phyloP scores from a whole-genome alignment of 2,797 vertebrate species.

The Lophotriccus pileatus region DNA sequence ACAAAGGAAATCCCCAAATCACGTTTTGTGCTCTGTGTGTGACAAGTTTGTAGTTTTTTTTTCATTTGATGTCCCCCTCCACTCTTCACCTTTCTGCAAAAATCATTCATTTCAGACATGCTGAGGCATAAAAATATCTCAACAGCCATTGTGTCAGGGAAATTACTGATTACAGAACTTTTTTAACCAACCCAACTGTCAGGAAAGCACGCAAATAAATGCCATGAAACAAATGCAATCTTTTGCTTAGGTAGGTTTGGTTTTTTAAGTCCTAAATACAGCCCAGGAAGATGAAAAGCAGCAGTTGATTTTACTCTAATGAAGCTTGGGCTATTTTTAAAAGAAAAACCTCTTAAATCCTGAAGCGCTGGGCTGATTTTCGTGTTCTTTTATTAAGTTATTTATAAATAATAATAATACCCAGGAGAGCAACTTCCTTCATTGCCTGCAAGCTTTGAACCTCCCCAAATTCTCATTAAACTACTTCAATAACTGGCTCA shows the following conservation, averaged over 20 bases:
- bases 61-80: background rate
- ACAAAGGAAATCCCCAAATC: background rate
- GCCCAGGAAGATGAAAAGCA: slow-evolving; percentile 36
- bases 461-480: slow-evolving; percentile 42
- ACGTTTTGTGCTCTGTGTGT: background rate
- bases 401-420: slow-evolving; percentile 58
- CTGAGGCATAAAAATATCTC: background rate
- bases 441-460: slow-evolving; percentile 40
- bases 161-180: background rate
- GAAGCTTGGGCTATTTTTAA: slow-evolving; percentile 45
- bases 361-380: slow-evolving; percentile 16
- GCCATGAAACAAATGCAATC: background rate
- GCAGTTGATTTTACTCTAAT: background rate
- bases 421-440: slow-evolving; percentile 17
- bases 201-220: background rate
- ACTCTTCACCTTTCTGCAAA: background rate
- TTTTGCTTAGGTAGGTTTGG: background rate
- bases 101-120: background rate
- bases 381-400: slow-evolving; percentile 36
- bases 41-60: background rate
- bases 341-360: background rate
- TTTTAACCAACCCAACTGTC: background rate
- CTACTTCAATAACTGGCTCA: background rate
- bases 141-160: background rate
- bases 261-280: background rate